Conservation (phyloP, 1,140 invertebrate species). For the Lordiphosa collinella region DNA sequence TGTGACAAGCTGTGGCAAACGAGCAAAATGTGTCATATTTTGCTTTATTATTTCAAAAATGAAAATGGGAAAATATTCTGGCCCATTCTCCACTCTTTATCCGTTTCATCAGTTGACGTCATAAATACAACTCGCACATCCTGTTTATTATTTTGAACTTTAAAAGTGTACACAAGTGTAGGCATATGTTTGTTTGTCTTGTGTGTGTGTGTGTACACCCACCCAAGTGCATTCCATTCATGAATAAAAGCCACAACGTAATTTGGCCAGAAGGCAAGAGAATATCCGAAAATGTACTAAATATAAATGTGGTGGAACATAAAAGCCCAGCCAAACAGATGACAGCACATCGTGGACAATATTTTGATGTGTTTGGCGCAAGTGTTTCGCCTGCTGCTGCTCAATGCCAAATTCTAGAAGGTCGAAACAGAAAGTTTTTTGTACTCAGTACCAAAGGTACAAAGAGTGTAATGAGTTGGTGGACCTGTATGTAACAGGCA, state of each 20-base stretch:
- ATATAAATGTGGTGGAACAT: conserved; percentile 34
- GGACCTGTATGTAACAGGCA: too few species aligned
- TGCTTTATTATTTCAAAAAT: too few species aligned
- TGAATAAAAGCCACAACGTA: conserved; percentile 43
- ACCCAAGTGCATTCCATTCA: conserved; percentile 56
- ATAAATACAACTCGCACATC: conserved; percentile 37
- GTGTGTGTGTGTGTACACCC: conserved; percentile 7
- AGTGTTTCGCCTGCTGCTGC: conserved; percentile 43
- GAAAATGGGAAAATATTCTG: too few species aligned
- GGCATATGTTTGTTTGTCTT: conserved; percentile 12
- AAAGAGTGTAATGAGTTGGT: too few species aligned
- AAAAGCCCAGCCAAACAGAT: conserved; percentile 24
- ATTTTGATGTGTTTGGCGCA: conserved; percentile 63
- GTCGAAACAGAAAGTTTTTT: conserved; percentile 36
- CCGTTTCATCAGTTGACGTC: conserved; percentile 26
- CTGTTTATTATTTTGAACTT: conserved; percentile 61
- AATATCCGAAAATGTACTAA: conserved; percentile 39
- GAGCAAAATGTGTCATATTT: neutral
- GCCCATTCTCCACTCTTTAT: too few species aligned
- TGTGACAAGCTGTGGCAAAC: conserved; percentile 26
- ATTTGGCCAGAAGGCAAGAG: conserved; percentile 33
- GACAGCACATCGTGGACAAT: conserved; percentile 59
- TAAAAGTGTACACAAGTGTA: conserved; percentile 16
- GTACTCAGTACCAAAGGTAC: too few species aligned
- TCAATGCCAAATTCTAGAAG: conserved; percentile 37